Conservation (phyloP, 1,140 invertebrate genomes). For the Drosophila triauraria region DNA sequence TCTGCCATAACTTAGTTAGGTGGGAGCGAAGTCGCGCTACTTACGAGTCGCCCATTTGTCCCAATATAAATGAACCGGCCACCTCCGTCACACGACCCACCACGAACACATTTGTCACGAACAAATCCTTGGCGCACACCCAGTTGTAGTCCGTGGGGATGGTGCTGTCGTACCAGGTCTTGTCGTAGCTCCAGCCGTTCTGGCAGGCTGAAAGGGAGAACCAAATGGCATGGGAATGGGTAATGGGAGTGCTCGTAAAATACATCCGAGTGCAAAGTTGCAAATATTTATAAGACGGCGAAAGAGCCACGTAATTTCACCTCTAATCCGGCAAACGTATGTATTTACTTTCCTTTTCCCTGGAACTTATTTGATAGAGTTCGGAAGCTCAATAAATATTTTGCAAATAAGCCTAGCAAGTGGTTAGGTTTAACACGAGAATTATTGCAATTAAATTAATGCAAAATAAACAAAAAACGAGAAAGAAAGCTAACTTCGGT, state of each 20-base stretch:
- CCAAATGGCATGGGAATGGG: slow-evolving; percentile 1
- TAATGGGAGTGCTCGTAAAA: slow-evolving; percentile 56
- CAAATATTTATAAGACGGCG: slow-evolving; percentile 62
- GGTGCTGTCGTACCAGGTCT: slow-evolving; percentile 85
- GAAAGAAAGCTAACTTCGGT: too few relatives aligned
- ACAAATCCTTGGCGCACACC: slow-evolving; percentile 86
- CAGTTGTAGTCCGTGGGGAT: slow-evolving; percentile 86
- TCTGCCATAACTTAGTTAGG: slow-evolving; percentile 62
- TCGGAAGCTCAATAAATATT: slow-evolving; percentile 18
- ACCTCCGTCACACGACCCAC: slow-evolving; percentile 86
- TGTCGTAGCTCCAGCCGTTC: slow-evolving; percentile 86
- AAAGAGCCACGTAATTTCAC: slow-evolving; percentile 41
- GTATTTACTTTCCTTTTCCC: slow-evolving; percentile 32
- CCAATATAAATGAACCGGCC: slow-evolving; percentile 86
- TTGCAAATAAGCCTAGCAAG: slow-evolving; percentile 2
- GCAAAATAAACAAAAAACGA: not conserved
- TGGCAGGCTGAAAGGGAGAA: slow-evolving; percentile 81
- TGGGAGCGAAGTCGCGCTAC: slow-evolving; percentile 49
- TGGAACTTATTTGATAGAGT: slow-evolving; percentile 14
- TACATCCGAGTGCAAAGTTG: slow-evolving; percentile 80
- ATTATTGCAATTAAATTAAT: slow-evolving; percentile 18
- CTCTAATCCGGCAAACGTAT: slow-evolving; percentile 40
- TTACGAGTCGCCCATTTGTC: slow-evolving; percentile 87
- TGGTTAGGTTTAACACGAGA: slow-evolving; percentile 12
- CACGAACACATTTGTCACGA: slow-evolving; percentile 86